These are phyloP conservation scores for Otolemur crassicaudatus DNA, from an alignment of 2,797 vertebrate species.

Conservation along the genomic window DNA sequence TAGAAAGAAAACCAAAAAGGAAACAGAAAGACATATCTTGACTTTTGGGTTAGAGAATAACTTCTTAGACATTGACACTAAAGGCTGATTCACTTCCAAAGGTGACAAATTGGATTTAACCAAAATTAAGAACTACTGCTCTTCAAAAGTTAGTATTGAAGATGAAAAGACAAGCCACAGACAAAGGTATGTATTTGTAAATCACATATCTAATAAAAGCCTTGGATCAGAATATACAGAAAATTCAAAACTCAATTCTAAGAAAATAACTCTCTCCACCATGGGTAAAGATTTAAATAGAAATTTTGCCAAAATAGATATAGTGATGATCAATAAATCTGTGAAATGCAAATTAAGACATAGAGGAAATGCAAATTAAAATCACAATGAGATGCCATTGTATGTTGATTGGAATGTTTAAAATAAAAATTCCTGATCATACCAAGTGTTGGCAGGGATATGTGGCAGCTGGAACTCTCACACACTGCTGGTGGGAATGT, in stretches of 20 bases:
- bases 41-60: not conserved
- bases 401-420: not conserved
- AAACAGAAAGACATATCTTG: slow-evolving; percentile 1
- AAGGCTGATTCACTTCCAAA: not conserved
- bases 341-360: slow-evolving; percentile 27
- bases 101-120: not conserved
- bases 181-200: not conserved
- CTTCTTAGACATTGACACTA: not conserved
- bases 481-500: not conserved
- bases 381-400: not conserved
- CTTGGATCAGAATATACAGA: not conserved
- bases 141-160: slow-evolving; percentile 23
- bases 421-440: slow-evolving; percentile 36
- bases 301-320: not conserved
- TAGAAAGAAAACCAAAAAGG: not conserved
- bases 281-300: slow-evolving; percentile 11
- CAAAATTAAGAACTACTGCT: not conserved
- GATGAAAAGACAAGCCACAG: slow-evolving; percentile 10
- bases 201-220: not conserved
- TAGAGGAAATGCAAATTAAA: not conserved
- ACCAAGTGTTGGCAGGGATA: not conserved
- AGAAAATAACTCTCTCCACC: not conserved
- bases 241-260: not conserved
- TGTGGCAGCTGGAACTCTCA: not conserved
- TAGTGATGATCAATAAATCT: not conserved